phyloP scores from a whole-genome alignment of 2,888 invertebrate species.

The Phragmatobia fuliginosa region DNA sequence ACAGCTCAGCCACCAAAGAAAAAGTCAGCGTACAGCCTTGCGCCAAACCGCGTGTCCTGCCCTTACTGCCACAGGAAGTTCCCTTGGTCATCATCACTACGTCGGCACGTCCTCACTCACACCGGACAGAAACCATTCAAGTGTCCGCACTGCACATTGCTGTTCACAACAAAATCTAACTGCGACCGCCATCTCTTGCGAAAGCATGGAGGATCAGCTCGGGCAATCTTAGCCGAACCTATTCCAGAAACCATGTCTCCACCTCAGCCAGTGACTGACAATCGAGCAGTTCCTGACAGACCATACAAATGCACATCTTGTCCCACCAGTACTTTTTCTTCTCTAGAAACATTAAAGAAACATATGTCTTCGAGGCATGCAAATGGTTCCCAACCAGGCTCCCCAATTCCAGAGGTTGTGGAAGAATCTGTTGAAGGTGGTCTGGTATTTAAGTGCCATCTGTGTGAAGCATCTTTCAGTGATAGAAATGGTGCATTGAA shows the following conservation, averaged over 20 bases:
- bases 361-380: constrained; percentile 92
- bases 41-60: constrained; percentile 97
- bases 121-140: constrained; percentile 99
- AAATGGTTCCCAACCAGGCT: constrained; percentile 78
- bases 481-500: constrained; percentile 93
- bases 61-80: constrained; percentile 97
- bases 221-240: constrained; percentile 78
- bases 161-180: constrained; percentile 98
- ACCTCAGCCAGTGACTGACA: constrained; percentile 69
- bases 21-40: constrained; percentile 97
- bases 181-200: constrained; percentile 97
- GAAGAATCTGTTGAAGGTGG: constrained; percentile 84
- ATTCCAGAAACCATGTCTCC: constrained; percentile 69
- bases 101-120: constrained; percentile 98
- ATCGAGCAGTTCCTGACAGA: constrained; percentile 90
- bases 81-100: constrained; percentile 98
- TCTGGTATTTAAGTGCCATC: constrained; percentile 95
- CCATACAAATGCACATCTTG: constrained; percentile 93
- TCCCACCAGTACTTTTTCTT: constrained; percentile 94
- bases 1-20: constrained; percentile 90
- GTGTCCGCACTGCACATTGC: constrained; percentile 96
- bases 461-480: constrained; percentile 95
- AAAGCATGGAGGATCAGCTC: constrained; percentile 89
- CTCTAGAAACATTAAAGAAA: constrained; percentile 92
- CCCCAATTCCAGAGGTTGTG: constrained; percentile 67